Conservation (phyloP, 2,888 invertebrate species). For the Tryphoninae sp. region DNA sequence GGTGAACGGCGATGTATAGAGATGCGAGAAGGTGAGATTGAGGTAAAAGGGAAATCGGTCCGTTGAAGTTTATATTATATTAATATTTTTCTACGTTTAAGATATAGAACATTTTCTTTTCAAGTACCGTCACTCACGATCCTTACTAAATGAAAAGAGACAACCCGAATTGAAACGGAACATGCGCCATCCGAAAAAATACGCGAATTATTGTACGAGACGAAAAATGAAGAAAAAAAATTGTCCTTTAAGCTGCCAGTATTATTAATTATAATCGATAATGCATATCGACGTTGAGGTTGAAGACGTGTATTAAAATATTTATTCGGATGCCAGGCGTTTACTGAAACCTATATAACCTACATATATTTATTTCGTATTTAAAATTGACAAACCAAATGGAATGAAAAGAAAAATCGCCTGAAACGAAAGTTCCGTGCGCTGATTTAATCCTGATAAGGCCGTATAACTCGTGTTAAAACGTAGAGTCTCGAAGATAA, state of each 20-base stretch:
- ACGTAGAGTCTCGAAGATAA: conserved; percentile 62
- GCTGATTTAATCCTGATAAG: conserved; percentile 72
- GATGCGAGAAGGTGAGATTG: conserved; percentile 6
- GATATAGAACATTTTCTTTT: conserved; percentile 59
- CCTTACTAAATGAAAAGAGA: conserved; percentile 41
- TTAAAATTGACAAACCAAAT: conserved; percentile 29
- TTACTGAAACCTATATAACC: conserved; percentile 70
- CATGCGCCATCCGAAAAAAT: conserved; percentile 26
- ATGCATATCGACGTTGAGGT: conserved; percentile 78
- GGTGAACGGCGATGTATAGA: conserved; percentile 33
- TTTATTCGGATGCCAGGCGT: conserved; percentile 68
- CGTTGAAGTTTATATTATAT: conserved; percentile 62
- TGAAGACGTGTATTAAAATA: conserved; percentile 71
- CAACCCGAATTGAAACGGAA: conserved; percentile 13
- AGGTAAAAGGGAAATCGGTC: conserved; percentile 44
- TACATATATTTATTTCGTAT: conserved; percentile 70
- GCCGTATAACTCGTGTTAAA: conserved; percentile 71
- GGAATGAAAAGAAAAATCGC: conserved; percentile 29
- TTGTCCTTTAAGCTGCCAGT: conserved; percentile 74
- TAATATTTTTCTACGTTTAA: conserved; percentile 67
- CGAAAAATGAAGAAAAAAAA: conserved; percentile 39
- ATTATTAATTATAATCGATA: conserved; percentile 79
- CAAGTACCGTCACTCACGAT: conserved; percentile 55
- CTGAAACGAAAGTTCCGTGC: conserved; percentile 59
- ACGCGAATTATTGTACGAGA: conserved; percentile 17